Base-by-base conservation (phyloP, 2,113 vertebrate genomes). In the Callopanchax toddi region DNA sequence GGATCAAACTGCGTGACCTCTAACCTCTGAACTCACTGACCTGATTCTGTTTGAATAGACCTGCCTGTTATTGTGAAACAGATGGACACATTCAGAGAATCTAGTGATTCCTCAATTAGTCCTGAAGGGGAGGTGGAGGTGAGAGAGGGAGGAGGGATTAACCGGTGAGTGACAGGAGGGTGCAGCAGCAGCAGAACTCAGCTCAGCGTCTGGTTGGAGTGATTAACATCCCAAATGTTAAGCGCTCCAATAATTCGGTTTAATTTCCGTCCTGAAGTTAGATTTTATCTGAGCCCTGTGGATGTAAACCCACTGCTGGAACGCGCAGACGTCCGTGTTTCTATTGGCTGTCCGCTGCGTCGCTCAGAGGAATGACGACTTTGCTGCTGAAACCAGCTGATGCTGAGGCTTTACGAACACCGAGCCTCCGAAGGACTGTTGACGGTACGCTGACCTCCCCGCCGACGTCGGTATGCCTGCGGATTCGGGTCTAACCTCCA, bases 381-480 rank as follows among this genome's bases (percentile, higher is more conserved):
- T 58, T 76, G 77, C 87, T 80, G 87, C 83, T 89, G 54, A 76
- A 75, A 81, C 42, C 85, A 80, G 84, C 86, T 86, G 84, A 80
- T 82, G 76, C 83, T 61, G 84, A 77, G 79, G 76, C 58, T 42
- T 32, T 76, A 48, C 45, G 73, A 84, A 54, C 78, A 50, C 87
- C 67, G 80, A 85, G 82, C 76, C 67, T 70, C 58, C 11, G 78
- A 70, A 62, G 76, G 76, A 79, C 76, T 82, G 83, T 83, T 85
- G 86, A 89, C 67, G 84, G 76, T 85, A 48, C 74, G 74, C 73
- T 81, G 86, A 86, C 37, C 67, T 75, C 76, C 73, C 54, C 23
- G 71, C 63, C 78, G 59, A 69, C 71, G 71, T 71, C 77, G 60
- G 46, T 57, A 43, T 71, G 82, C 54, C 62, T 50, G 85, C 64